Evolutionary conservation across 2,797 vertebrate species (phyloP).

Genomic region (Adrianichthys oophorus): DNA sequence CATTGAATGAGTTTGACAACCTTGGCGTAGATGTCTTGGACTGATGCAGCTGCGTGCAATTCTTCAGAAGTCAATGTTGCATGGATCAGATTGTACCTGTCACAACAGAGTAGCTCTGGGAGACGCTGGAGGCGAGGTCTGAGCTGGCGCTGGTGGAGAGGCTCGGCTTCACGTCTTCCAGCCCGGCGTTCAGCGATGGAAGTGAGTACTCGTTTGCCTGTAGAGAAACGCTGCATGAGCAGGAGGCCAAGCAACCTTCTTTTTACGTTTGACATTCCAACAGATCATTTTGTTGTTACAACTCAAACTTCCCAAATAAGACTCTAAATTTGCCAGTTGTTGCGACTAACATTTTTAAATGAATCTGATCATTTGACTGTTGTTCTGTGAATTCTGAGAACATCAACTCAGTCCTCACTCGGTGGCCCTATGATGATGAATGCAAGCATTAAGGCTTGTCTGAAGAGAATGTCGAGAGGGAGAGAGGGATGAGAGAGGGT

Average conservation of each 20-base stretch:
- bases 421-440: slow-evolving; percentile 70
- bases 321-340: slow-evolving; percentile 10
- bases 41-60: slow-evolving; percentile 41
- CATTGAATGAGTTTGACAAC: slow-evolving; percentile 12
- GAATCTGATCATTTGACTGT: slow-evolving; percentile 42
- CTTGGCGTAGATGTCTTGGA: slow-evolving; percentile 34
- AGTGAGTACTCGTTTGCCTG: slow-evolving; percentile 99
- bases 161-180: slow-evolving; percentile 99
- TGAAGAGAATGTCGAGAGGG: slow-evolving; percentile 64
- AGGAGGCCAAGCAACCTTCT: slow-evolving; percentile 5
- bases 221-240: slow-evolving; percentile 48
- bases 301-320: neutral
- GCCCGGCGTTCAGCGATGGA: slow-evolving; percentile 93
- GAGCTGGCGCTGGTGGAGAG: slow-evolving; percentile 95
- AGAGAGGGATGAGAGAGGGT: slow-evolving; percentile 78
- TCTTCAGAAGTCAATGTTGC: slow-evolving; percentile 46
- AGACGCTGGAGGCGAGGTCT: slow-evolving; percentile 96
- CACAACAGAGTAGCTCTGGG: slow-evolving; percentile 97
- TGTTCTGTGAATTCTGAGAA: slow-evolving; percentile 49
- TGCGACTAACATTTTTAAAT: neutral
- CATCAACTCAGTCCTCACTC: slow-evolving; percentile 34
- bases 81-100: slow-evolving; percentile 86
- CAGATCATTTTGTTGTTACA: slow-evolving; percentile 24
- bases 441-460: slow-evolving; percentile 77
- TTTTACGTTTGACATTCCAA: slow-evolving; percentile 35